Conservation (phyloP, 2,113 vertebrate genomes). For the Halcyon malimbica region DNA sequence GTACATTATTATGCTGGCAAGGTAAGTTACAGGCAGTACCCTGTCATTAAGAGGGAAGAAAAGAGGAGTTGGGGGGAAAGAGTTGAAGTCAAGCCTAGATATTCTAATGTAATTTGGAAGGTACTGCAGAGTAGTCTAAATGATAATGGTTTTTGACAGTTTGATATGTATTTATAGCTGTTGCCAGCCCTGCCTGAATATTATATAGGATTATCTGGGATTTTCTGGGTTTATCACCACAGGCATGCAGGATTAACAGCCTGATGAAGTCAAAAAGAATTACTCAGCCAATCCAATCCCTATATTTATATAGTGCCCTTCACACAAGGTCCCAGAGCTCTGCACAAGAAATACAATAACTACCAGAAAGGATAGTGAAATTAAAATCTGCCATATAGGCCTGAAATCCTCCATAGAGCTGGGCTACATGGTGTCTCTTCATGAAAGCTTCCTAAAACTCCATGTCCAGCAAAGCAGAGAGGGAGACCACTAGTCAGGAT, state of each 20-base stretch:
- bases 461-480: not conserved
- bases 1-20: constrained; percentile 9
- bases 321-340: constrained; percentile 7
- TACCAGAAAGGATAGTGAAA: not conserved
- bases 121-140: constrained; percentile 76
- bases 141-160: constrained; percentile 84
- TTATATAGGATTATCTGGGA: constrained; percentile 83
- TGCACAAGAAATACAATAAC: not conserved
- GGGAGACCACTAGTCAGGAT: not conserved
- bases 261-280: constrained; percentile 83
- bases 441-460: not conserved
- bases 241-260: constrained; percentile 82
- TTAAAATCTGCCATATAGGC: not conserved
- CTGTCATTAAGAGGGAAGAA: not conserved
- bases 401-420: not conserved
- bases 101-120: constrained; percentile 66
- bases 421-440: not conserved
- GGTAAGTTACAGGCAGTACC: not conserved
- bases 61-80: not conserved
- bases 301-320: constrained; percentile 20
- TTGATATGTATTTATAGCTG: constrained; percentile 81
- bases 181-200: constrained; percentile 78
- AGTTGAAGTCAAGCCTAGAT: constrained; percentile 32
- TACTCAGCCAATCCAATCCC: constrained; percentile 57
- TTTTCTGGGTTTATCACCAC: constrained; percentile 86